phyloP scores from a whole-genome alignment of 1,140 invertebrate genomes.

The Lepidostoma basale region DNA sequence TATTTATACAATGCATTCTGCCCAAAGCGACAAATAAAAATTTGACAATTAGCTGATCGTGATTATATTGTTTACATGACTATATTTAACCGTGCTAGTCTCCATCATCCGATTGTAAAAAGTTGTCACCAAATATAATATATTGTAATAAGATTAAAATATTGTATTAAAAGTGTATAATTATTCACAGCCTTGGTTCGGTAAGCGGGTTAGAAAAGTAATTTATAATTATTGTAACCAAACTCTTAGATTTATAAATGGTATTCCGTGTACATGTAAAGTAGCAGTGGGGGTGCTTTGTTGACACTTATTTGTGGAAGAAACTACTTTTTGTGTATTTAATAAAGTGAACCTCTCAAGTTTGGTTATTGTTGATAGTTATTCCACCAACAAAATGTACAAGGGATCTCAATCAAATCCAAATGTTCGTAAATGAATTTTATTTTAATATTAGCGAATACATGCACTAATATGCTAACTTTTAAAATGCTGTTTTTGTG shows the following conservation, averaged over 20 bases:
- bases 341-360: no score
- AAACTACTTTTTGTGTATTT: no score
- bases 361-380: no score
- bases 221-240: slow-evolving; percentile 34
- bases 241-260: neutral
- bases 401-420: no score
- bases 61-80: neutral
- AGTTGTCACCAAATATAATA: slow-evolving; percentile 8
- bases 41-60: slow-evolving; percentile 4
- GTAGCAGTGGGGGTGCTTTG: neutral
- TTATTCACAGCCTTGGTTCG: slow-evolving; percentile 43
- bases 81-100: slow-evolving; percentile 3
- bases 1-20: no score
- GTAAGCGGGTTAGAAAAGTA: slow-evolving; percentile 43
- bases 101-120: slow-evolving; percentile 8
- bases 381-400: no score
- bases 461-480: no score
- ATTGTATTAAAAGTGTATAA: slow-evolving; percentile 23
- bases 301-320: no score
- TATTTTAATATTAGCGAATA: no score
- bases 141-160: slow-evolving; percentile 1
- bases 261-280: neutral
- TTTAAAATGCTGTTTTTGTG: no score
- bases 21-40: neutral
- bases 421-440: no score